These are phyloP conservation scores for Pangasianodon hypophthalmus DNA, from an alignment of 2,113 vertebrate genomes.

Conservation along the genomic window DNA sequence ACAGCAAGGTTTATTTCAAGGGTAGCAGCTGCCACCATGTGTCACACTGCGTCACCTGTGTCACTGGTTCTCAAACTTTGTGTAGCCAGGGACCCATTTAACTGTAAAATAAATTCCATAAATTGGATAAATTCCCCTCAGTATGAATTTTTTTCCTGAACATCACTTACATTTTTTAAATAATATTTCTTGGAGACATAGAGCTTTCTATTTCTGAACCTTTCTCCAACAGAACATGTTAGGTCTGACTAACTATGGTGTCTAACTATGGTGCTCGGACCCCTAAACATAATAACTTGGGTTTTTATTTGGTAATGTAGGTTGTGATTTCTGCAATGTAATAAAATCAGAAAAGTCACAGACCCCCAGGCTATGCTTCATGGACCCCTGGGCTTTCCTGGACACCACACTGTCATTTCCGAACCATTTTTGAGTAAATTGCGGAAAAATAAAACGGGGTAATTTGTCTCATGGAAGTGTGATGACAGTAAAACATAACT, in stretches of 20 bases:
- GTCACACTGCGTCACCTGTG: neutral
- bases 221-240: neutral
- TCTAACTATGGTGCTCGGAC: neutral
- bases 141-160: neutral
- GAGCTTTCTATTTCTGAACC: neutral
- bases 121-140: neutral
- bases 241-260: neutral
- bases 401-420: neutral
- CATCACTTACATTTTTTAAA: too few relatives aligned
- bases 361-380: neutral
- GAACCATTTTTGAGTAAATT: too few relatives aligned
- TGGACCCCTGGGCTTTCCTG: neutral
- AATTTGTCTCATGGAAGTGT: neutral
- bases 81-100: neutral
- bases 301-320: neutral
- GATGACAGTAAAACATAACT: neutral
- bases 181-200: too few relatives aligned
- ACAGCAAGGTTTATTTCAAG: conserved; percentile 14
- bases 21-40: neutral
- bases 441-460: too few relatives aligned
- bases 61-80: neutral
- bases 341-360: neutral
- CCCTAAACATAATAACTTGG: neutral
- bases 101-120: neutral
- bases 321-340: neutral